Conservation (phyloP, 2,797 vertebrate species). For the Clarias platycephalus region DNA sequence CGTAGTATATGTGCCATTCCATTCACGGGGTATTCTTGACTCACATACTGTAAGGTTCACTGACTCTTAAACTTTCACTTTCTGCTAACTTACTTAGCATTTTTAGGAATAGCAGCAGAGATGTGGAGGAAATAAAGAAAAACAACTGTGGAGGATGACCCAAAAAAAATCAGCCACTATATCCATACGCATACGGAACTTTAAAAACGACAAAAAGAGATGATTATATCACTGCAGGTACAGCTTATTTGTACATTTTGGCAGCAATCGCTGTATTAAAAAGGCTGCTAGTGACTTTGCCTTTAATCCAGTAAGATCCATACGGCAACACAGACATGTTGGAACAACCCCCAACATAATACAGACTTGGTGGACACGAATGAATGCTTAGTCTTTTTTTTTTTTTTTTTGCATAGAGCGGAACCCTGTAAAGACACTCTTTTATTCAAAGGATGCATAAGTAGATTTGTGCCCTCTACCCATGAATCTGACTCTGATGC, state of each 20-base stretch:
- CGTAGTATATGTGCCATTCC: not conserved
- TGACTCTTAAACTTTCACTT: not conserved
- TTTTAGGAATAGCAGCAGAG: not conserved
- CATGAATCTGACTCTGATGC: not conserved
- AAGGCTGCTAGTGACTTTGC: slow-evolving; percentile 33
- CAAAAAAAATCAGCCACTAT: not conserved
- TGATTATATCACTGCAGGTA: slow-evolving; percentile 20
- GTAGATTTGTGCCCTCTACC: not conserved
- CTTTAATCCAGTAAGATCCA: not conserved
- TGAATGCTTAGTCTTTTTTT: not conserved
- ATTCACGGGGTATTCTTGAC: not conserved
- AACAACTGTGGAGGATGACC: not conserved
- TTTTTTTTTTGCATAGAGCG: not conserved
- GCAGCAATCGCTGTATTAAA: slow-evolving; percentile 18
- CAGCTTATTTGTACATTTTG: slow-evolving; percentile 22
- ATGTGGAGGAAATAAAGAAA: not conserved
- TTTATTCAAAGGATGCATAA: not conserved
- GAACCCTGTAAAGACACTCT: slow-evolving; percentile 5
- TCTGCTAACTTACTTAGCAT: not conserved
- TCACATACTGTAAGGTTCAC: not conserved
- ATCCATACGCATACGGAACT: not conserved
- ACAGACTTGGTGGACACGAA: not conserved
- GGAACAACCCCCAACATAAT: slow-evolving; percentile 15
- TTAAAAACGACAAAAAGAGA: slow-evolving; percentile 12
- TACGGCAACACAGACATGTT: slow-evolving; percentile 1